Evolutionary conservation across 2,797 vertebrate species (phyloP), one percentile per base, ranked within the genome.

Genomic region (Falco peregrinus): DNA sequence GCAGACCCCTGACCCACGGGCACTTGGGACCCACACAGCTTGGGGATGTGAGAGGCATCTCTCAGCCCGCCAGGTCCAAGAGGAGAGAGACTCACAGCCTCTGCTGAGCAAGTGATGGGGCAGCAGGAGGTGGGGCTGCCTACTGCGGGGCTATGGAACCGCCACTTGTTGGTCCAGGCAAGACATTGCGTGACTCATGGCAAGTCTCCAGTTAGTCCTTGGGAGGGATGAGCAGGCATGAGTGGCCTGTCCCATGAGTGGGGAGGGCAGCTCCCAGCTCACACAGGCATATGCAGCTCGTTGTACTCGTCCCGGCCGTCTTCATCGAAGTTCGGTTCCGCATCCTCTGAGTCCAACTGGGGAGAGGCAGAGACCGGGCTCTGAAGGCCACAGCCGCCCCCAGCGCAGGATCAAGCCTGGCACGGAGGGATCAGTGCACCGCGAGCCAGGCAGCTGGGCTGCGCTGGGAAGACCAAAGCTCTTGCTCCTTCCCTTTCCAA

Each of bases 261-360:
- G 63, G 53, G 67, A 93, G 59, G 33, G 88, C 65, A 84, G 84
- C 43, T 77, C 61, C 59, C 54, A 33, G 89, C 37, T 98, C 98
- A 99, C 71, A 99, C 99, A 6, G 99, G 99, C 99, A 99, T 99
- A 97, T 99, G 99, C 94, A 99, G 98, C 97, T 99, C 99, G 1
- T 99, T 99, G 98, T 99, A 99, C 95, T 99, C 99, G 1, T 99
- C 99, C 78, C 98, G 98, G 53, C 99, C 99, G 0, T 99, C 99
- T 95, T 99, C 99, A 0, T 99, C 99, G 1, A 99, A 99, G 98
- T 99, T 99, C 5, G 99, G 99, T 39, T 98, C 98, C 1, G 99
- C 99, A 60, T 99, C 99, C 51, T 99, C 99, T 0, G 98, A 99
- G 92, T 99, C 99, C 98, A 99, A 77, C 99, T 99, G 96, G 74